Conservation (phyloP, 2,113 vertebrate species). For the Phyllostomus discolor region DNA sequence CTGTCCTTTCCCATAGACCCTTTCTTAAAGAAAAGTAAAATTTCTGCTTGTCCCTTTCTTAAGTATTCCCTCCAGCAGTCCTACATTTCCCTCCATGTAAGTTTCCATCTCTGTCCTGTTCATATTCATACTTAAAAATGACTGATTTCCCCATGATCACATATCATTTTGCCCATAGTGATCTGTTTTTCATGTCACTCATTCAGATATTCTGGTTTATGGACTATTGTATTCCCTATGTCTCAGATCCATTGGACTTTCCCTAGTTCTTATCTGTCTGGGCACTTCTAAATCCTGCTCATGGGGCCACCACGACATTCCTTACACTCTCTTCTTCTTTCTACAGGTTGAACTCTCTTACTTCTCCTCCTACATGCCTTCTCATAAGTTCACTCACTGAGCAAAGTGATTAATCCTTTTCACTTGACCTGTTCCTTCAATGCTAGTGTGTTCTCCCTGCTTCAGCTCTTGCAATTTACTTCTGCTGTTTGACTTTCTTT, state of each 20-base stretch:
- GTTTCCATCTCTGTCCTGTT: not conserved
- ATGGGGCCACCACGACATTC: not conserved
- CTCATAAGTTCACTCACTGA: not conserved
- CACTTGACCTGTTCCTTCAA: not conserved
- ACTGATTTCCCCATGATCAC: not conserved
- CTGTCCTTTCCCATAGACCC: not conserved
- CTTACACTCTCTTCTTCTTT: not conserved
- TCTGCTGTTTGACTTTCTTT: not conserved
- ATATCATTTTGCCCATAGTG: not conserved
- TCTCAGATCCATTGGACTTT: not conserved
- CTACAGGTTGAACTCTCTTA: not conserved
- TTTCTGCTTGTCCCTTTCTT: not conserved
- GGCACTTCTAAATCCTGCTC: not conserved
- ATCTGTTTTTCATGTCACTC: not conserved
- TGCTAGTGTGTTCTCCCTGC: not conserved
- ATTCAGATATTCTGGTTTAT: not conserved
- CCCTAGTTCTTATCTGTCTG: not conserved
- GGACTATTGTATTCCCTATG: not conserved
- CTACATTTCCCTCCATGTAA: not conserved
- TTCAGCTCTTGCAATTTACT: not conserved
- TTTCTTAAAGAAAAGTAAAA: not conserved
- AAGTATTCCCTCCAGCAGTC: not conserved
- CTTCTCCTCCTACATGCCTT: not conserved
- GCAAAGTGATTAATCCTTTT: not conserved
- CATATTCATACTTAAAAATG: not conserved